Percentiles rank a stretch among this genome's conserved stretches.
Evolutionary conservation across 2,113 vertebrate genomes (phyloP).

Genomic region (Procavia capensis): DNA sequence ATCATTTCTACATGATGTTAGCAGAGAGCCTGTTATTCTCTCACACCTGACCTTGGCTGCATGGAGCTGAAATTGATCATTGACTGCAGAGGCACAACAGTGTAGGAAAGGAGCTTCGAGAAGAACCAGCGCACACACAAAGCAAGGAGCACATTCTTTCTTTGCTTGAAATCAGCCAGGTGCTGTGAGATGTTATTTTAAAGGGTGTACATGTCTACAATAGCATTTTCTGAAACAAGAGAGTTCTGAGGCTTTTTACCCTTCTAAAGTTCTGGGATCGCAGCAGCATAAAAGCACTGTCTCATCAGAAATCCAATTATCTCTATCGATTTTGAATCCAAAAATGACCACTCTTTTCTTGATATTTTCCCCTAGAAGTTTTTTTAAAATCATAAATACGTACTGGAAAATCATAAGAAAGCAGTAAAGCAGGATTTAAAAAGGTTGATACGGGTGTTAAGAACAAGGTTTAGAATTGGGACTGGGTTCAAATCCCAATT

Average conservation of each 20-base stretch:
- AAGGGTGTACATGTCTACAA: background rate
- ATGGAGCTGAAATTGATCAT: slow-evolving; percentile 82
- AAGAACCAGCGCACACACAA: slow-evolving; percentile 41
- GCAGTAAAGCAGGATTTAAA: background rate
- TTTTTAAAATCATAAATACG: background rate
- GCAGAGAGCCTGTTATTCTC: slow-evolving; percentile 79
- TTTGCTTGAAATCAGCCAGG: background rate
- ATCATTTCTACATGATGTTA: slow-evolving; percentile 82
- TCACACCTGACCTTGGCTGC: slow-evolving; percentile 85
- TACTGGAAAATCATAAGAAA: background rate
- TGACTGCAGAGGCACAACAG: slow-evolving; percentile 73
- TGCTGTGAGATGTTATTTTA: slow-evolving; percentile 10
- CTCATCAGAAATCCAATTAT: background rate
- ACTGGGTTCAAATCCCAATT: background rate
- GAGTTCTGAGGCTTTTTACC: background rate
- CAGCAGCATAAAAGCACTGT: background rate
- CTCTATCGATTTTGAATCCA: background rate
- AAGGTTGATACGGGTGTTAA: background rate
- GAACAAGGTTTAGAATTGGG: background rate
- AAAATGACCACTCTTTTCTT: background rate
- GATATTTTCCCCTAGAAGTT: background rate
- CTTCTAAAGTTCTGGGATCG: background rate
- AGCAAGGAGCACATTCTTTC: background rate
- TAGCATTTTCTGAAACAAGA: slow-evolving; percentile 24
- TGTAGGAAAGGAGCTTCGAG: slow-evolving; percentile 63